Evolutionary conservation across 2,888 invertebrate genomes (phyloP), one percentile per base, ranked within the genome.

Genomic region (Ethmia dodecea): DNA sequence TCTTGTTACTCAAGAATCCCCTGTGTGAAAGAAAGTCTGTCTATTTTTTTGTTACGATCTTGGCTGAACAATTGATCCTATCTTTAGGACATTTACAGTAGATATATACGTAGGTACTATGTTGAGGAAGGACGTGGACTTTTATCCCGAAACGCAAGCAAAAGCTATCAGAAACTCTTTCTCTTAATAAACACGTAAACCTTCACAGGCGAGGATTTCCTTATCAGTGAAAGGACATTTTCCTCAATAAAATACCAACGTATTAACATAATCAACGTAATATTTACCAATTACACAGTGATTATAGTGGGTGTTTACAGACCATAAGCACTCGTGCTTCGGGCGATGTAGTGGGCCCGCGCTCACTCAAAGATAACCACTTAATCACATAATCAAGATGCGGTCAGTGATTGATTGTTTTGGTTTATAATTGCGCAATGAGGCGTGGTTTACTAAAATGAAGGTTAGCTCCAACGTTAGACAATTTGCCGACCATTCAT

Each of bases 331-430:
- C 14, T 28, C 14, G 25, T 13, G 42, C 43, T 39, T 28, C 34
- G 20, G 44, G 45, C 43, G 18, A 31, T 34, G 40, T 42, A 47
- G 45, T 47, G 42, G 42, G 49, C 40, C 42, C 35, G 49, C 34
- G 40, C 37, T 43, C 47, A 49, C 40, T 45, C 39, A 40, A 43
- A 62, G 59, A 52, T 63, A 66, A 69, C 64, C 52, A 51, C 62
- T 72, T 77, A 74, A 79, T 75, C 70, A 72, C 60, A 76, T 69
- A 73, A 76, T 75, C 69, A 68, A 69, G 68, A 60, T 59, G 61
- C 64, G 46, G 55, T 55, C 60, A 52, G 52, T 64, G 72, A 70
- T 69, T 62, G 68, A 72, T 71, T 70, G 64, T 63, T 54, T 52
- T 41, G 40, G 49, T 45, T 32, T 45, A 40, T 64, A 60, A 59